phyloP scores from a whole-genome alignment of 2,888 invertebrate genomes.

The Cepaea hortensis region DNA sequence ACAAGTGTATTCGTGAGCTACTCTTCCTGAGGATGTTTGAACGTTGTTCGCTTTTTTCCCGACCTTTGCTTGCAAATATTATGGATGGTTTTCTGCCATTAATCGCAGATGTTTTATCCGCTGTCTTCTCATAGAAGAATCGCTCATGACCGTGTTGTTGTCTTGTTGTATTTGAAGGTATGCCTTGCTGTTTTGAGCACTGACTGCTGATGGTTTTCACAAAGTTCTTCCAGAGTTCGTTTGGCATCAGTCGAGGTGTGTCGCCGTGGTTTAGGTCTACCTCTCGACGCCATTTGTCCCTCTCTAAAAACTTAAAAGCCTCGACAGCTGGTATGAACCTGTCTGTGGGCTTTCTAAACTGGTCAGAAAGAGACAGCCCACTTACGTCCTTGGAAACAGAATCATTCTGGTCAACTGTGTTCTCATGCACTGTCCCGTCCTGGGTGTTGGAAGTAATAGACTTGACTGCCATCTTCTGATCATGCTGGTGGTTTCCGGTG shows the following conservation, averaged over 20 bases:
- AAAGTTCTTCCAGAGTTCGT: conserved; percentile 43
- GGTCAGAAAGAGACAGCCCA: not conserved
- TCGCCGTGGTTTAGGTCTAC: conserved; percentile 28
- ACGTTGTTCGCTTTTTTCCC: not conserved
- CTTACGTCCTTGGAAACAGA: not conserved
- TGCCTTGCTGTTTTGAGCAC: not conserved
- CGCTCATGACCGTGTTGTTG: not conserved
- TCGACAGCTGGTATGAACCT: conserved; percentile 19
- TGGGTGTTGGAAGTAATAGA: not conserved
- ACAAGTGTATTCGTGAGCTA: not conserved
- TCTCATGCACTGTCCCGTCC: not conserved
- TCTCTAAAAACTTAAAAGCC: conserved; percentile 33
- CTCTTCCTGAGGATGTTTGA: not conserved
- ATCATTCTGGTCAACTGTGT: not conserved
- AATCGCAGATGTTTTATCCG: not conserved
- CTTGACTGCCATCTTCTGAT: not conserved
- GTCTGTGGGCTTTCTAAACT: not conserved
- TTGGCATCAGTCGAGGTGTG: conserved; percentile 43
- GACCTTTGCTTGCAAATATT: not conserved
- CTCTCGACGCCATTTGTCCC: conserved; percentile 32
- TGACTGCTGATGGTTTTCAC: conserved; percentile 38
- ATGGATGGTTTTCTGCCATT: not conserved
- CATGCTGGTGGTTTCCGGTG: not conserved
- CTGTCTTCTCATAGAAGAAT: not conserved
- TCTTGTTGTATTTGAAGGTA: not conserved